These are phyloP conservation scores for Aldabrachelys gigantea DNA, from an alignment of 2,113 vertebrate species.

Conservation along the genomic window DNA sequence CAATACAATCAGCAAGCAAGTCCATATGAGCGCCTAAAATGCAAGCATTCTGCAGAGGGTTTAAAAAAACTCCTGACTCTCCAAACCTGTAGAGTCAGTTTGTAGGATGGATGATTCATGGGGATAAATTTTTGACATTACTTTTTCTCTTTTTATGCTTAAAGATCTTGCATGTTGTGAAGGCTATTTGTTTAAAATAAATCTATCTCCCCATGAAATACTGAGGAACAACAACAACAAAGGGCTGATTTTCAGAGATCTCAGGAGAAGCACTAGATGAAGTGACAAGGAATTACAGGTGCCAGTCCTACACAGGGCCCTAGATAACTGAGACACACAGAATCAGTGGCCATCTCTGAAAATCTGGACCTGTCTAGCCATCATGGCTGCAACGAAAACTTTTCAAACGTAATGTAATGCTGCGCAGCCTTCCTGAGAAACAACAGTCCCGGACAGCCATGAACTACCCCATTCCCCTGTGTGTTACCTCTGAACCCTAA, in stretches of 20 bases:
- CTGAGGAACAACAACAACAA: too few relatives aligned
- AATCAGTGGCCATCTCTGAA: accelerated
- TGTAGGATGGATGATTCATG: too few relatives aligned
- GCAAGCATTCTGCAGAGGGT: not conserved
- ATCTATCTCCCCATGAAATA: not conserved
- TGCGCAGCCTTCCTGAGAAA: not conserved
- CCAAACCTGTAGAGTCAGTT: not conserved
- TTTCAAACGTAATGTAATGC: not conserved
- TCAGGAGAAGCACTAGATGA: not conserved
- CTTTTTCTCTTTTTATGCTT: too few relatives aligned
- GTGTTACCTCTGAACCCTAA: not conserved
- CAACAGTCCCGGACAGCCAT: accelerated
- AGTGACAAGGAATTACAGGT: not conserved
- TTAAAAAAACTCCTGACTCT: not conserved
- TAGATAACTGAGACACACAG: not conserved
- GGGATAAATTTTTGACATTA: too few relatives aligned
- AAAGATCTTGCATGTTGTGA: too few relatives aligned
- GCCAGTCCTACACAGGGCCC: not conserved
- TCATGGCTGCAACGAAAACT: not conserved
- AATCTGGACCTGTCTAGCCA: not conserved
- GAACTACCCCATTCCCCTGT: accelerated
- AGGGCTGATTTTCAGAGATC: not conserved
- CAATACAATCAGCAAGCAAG: too few relatives aligned
- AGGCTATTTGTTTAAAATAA: not conserved
- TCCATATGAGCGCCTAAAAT: not conserved